Evolutionary conservation across 2,888 invertebrate species (phyloP).

Genomic region (Diogma glabrata): DNA sequence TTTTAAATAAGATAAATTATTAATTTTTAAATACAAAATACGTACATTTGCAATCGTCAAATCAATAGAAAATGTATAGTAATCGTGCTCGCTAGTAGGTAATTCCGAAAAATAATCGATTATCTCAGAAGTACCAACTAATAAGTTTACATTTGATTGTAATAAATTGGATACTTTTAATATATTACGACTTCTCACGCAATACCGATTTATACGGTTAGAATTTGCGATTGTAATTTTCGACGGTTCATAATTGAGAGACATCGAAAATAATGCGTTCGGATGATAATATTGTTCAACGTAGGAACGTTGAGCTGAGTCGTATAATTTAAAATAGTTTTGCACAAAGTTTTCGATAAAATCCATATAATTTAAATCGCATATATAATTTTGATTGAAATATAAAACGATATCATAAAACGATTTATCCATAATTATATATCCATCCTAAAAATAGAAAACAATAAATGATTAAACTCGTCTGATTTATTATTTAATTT

Average conservation of each 20-base stretch:
- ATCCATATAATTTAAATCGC: conserved; percentile 16
- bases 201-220: neutral
- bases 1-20: no score
- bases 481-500: no score
- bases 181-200: neutral
- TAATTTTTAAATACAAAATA: no score
- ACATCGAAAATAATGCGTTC: neutral
- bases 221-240: neutral
- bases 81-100: conserved; percentile 1
- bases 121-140: neutral
- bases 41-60: neutral
- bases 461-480: neutral
- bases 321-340: conserved; percentile 15
- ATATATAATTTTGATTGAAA: conserved; percentile 16
- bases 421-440: no score
- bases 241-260: neutral
- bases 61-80: neutral
- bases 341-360: conserved; percentile 17
- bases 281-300: conserved; percentile 3
- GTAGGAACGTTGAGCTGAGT: conserved; percentile 13
- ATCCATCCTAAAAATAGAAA: neutral
- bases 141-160: neutral
- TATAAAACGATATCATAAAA: neutral
- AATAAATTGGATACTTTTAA: neutral
- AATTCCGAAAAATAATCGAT: neutral